These are phyloP conservation scores for Gymnorhina tibicen DNA, from an alignment of 2,113 vertebrate genomes.

Conservation along the genomic window DNA sequence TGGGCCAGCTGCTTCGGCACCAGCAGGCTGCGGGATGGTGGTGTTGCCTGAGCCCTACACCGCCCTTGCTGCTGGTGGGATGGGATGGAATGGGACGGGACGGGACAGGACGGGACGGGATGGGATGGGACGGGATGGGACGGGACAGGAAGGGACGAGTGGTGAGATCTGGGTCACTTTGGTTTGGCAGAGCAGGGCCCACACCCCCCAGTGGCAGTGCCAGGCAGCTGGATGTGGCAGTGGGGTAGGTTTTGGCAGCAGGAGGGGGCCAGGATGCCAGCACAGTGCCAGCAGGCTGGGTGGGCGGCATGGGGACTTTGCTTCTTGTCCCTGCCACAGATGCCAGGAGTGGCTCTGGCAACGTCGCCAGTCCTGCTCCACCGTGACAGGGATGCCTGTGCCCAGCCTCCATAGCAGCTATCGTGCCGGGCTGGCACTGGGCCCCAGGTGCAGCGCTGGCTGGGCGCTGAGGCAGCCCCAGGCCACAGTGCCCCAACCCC, in stretches of 20 bases:
- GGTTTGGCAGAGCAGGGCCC: not conserved
- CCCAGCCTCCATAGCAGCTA: not conserved
- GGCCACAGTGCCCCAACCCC: fast-evolving
- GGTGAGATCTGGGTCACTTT: not conserved
- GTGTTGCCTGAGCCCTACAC: not conserved
- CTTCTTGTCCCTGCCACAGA: not conserved
- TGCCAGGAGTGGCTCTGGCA: not conserved
- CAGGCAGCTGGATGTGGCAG: not conserved
- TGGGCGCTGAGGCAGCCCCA: not conserved
- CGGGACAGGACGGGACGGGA: not conserved
- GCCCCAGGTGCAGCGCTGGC: not conserved
- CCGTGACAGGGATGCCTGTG: not conserved
- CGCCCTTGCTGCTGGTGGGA: not conserved
- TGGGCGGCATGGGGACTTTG: fast-evolving
- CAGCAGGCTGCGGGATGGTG: not conserved
- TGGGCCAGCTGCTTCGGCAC: not conserved
- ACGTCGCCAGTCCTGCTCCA: fast-evolving
- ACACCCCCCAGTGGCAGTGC: not conserved
- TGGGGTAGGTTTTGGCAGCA: not conserved
- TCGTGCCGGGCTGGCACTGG: not conserved
- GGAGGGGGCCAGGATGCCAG: not conserved
- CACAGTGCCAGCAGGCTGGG: not conserved
- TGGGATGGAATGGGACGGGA: not conserved
- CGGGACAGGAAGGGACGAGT: not conserved
- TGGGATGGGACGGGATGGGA: not conserved